These are phyloP conservation scores for Gymnobelideus leadbeateri DNA, from an alignment of 2,113 vertebrate species.

Conservation along the genomic window DNA sequence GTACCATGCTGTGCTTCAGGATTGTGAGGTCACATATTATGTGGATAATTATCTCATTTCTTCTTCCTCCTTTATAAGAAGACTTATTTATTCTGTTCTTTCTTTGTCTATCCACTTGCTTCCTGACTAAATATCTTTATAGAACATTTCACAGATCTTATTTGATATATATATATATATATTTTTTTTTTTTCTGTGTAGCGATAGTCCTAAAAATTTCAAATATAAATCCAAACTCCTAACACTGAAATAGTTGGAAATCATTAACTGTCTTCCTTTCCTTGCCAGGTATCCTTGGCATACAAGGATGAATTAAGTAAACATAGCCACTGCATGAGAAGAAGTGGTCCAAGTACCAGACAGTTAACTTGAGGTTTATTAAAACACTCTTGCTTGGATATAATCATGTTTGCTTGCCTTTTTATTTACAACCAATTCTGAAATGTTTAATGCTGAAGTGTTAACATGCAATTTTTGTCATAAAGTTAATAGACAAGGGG, in stretches of 20 bases:
- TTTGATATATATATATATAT: no score
- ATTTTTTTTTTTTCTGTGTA: conserved; percentile 42
- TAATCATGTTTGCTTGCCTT: not conserved
- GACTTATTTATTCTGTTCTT: not conserved
- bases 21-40: not conserved
- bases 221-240: not conserved
- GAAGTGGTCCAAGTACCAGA: conserved; percentile 8
- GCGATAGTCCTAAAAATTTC: conserved; percentile 35
- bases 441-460: not conserved
- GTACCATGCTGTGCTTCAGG: not conserved
- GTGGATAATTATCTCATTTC: not conserved
- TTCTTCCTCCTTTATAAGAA: not conserved
- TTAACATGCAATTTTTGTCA: not conserved
- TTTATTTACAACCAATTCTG: not conserved
- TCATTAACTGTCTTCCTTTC: conserved; percentile 27
- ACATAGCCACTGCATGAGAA: conserved; percentile 3
- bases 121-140: not conserved
- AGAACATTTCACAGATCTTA: not conserved
- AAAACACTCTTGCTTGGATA: not conserved
- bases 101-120: not conserved
- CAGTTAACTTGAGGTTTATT: not conserved
- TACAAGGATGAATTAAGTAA: conserved; percentile 12
- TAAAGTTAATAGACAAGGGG: not conserved
- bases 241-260: conserved; percentile 16
- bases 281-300: not conserved